These are phyloP conservation scores for Montipora capitata DNA, from an alignment of 92 coral and sea anemone genomes.

Conservation along the genomic window DNA sequence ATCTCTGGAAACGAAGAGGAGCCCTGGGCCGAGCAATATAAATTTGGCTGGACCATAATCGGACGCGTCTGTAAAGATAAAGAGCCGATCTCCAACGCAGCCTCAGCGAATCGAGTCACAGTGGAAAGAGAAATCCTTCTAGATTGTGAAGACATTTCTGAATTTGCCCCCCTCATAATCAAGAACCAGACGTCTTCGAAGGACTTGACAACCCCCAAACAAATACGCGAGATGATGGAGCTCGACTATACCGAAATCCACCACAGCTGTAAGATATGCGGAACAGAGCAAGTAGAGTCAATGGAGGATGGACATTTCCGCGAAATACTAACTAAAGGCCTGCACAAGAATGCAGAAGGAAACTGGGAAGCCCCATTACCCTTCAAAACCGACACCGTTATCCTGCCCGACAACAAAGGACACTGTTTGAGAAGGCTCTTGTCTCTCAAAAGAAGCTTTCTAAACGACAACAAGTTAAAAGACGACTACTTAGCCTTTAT, in stretches of 20 bases:
- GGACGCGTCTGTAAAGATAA: conserved; percentile 14
- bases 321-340: conserved; percentile 3
- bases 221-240: conserved; percentile 71
- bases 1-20: conserved; percentile 43
- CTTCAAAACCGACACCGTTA: conserved; percentile 4
- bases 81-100: not conserved
- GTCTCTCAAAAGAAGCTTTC: conserved; percentile 22
- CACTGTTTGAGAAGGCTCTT: conserved; percentile 13
- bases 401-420: conserved; percentile 21
- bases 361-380: conserved; percentile 39
- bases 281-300: conserved; percentile 43
- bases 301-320: conserved; percentile 43
- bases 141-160: conserved; percentile 52
- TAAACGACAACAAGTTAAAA: conserved; percentile 18
- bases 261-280: too few relatives aligned
- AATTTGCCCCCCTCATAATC: conserved; percentile 54
- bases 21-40: conserved; percentile 71
- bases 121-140: conserved; percentile 1
- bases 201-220: conserved; percentile 47
- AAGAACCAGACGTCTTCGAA: conserved; percentile 16
- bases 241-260: conserved; percentile 50
- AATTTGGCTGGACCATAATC: conserved; percentile 50
- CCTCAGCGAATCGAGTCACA: conserved; percentile 26
- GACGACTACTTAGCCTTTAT: conserved; percentile 25
- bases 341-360: conserved; percentile 56